phyloP scores from a whole-genome alignment of 2,113 vertebrate species.

The Saccopteryx leptura region DNA sequence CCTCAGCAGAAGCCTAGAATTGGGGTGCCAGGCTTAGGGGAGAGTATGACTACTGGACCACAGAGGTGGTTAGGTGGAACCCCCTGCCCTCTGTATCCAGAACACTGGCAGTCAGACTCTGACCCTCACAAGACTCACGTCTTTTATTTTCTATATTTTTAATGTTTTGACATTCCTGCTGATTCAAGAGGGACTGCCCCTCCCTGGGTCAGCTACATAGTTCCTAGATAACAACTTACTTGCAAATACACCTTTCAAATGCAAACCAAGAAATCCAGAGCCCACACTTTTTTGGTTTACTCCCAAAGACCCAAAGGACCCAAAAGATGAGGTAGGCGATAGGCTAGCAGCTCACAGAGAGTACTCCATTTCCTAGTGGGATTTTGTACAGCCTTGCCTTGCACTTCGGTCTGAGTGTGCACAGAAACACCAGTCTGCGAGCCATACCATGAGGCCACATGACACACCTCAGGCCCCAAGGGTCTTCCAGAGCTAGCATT shows the following conservation, averaged over 20 bases:
- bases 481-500: background rate
- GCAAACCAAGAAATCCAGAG: background rate
- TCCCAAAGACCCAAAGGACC: too few relatives aligned
- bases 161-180: background rate
- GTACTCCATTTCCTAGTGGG: too few relatives aligned
- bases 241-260: background rate
- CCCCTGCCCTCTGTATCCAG: background rate
- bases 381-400: background rate
- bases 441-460: rapidly evolving
- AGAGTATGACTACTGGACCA: background rate
- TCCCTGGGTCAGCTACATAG: background rate
- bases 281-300: background rate
- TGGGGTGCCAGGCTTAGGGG: background rate
- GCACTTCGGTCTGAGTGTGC: background rate
- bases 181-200: background rate
- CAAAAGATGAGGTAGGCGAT: background rate
- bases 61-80: background rate
- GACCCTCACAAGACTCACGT: background rate
- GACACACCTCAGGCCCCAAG: too few relatives aligned
- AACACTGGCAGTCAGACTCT: background rate
- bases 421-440: background rate
- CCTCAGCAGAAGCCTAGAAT: background rate
- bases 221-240: background rate
- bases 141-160: background rate
- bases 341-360: background rate